Base-by-base conservation (phyloP, 1,140 invertebrate genomes). In the Drosophila ogumai region DNA sequence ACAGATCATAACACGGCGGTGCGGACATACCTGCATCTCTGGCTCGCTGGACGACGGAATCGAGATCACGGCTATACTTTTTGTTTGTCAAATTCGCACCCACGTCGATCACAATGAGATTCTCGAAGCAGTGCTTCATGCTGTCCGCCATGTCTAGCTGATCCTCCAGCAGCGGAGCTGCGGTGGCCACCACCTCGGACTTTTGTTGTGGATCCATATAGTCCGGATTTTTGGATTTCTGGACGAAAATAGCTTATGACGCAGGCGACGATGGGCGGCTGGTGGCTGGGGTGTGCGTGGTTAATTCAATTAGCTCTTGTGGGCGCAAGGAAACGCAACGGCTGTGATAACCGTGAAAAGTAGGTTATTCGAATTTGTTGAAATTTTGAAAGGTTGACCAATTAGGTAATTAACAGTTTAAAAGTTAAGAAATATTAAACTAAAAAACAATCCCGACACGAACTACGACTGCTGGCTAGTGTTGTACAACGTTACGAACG, bases 21-120 rank as follows among this genome's bases (percentile, higher is more conserved):
- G 46, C 61, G 28, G 41, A 82, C 68, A 88, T 93, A 97, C 97
- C 98, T 93, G 97, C 95, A 95, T 98, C 97, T 94, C 97, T 97
- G 67, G 98, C 97, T 93, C 98, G 94, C 93, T 98, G 96, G 66
- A 99, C 94, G 5, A 99, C 98, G 73, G 97, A 96, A 93, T 99
- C 97, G 86, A 98, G 94, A 94, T 99, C 98, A 92, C 97, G 95
- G 86, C 95, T 95, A 93, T 97, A 99, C 92, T 98, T 98, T 93
- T 98, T 98, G 94, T 99, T 99, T 5, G 97, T 98, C 79, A 99
- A 94, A 95, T 99, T 99, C 17, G 98, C 97, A 87, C 98, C 98
- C 72, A 98, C 96, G 93, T 99, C 98, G 41, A 98, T 96, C 54
- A 99, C 95, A 91, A 98, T 96, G 92, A 98, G 96, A 94, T 97